A percentile compares a stretch with the other conserved stretches of the same genome.
Evolutionary conservation across 2,113 vertebrate species (phyloP).

Genomic region (Mionectes macconnelli): DNA sequence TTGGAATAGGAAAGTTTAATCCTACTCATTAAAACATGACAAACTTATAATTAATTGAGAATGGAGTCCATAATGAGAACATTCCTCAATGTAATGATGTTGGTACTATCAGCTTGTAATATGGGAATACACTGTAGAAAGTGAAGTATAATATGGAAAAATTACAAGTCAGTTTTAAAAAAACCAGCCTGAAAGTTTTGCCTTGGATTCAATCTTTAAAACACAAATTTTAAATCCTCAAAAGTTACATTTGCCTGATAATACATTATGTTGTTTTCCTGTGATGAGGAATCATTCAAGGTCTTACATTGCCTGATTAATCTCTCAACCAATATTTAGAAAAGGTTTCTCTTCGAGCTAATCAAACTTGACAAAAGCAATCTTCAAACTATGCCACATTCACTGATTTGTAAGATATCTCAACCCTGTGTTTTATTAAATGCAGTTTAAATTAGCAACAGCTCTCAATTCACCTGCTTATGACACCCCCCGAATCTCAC

Average conservation of each 20-base stretch:
- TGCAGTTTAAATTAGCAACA: constrained; percentile 54
- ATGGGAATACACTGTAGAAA: neutral
- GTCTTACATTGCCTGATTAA: constrained; percentile 59
- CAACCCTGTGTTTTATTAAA: constrained; percentile 59
- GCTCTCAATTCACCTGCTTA: constrained; percentile 33
- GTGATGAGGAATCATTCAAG: constrained; percentile 49
- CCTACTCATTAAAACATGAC: constrained; percentile 46
- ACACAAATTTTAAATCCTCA: neutral
- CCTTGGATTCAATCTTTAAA: neutral
- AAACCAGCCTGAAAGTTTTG: neutral
- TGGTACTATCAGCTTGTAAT: constrained; percentile 28
- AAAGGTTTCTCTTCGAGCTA: constrained; percentile 59
- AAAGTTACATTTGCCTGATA: neutral
- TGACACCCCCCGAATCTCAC: neutral
- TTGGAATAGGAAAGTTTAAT: constrained; percentile 54
- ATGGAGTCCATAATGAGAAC: constrained; percentile 48
- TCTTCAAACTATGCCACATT: constrained; percentile 57
- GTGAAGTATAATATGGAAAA: neutral
- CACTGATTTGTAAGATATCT: constrained; percentile 47
- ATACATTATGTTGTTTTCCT: constrained; percentile 35
- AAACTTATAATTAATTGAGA: constrained; percentile 59
- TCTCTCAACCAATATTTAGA: constrained; percentile 66
- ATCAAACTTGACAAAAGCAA: constrained; percentile 69
- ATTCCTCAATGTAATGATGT: constrained; percentile 51
- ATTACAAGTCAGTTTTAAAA: neutral